Evolutionary conservation across 2,797 vertebrate species (phyloP).

Genomic region (Hirundo rustica): DNA sequence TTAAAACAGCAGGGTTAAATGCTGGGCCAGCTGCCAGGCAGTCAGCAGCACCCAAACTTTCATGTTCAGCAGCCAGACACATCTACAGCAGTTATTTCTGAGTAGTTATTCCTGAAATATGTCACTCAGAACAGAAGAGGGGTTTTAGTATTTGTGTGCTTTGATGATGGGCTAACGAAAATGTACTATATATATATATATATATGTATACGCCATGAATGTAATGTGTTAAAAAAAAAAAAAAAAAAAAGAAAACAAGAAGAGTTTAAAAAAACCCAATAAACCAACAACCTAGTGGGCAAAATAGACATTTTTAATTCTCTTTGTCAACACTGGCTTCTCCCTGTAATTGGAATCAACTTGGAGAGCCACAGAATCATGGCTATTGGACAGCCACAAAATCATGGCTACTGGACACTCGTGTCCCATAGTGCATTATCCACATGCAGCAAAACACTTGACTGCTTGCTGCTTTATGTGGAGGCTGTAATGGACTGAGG

Average conservation of each 20-base stretch:
- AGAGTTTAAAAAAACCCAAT: neutral
- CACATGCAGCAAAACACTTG: neutral
- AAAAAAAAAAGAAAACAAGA: neutral
- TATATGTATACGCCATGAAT: neutral
- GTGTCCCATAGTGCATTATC: neutral
- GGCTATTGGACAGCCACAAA: neutral
- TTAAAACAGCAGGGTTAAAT: constrained; percentile 77
- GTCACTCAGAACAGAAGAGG: constrained; percentile 58
- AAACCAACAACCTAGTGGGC: neutral
- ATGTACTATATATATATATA: constrained; percentile 47
- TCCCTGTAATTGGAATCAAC: neutral
- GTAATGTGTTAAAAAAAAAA: constrained; percentile 18
- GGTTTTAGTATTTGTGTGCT: constrained; percentile 33
- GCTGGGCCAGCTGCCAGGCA: constrained; percentile 74
- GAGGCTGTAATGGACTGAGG: neutral
- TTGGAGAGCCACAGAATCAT: neutral
- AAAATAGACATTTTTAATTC: constrained; percentile 30
- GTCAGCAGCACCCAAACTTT: constrained; percentile 74
- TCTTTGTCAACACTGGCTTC: constrained; percentile 19
- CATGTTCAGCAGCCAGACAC: constrained; percentile 73
- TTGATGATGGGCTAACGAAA: constrained; percentile 55
- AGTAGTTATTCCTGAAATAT: constrained; percentile 64
- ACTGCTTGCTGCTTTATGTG: neutral
- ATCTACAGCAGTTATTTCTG: constrained; percentile 61
- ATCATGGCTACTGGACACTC: neutral